A percentile compares a stretch with the other conserved stretches of the same genome.
Conservation (phyloP, 2,113 vertebrate species). For the Smithornis capensis region DNA sequence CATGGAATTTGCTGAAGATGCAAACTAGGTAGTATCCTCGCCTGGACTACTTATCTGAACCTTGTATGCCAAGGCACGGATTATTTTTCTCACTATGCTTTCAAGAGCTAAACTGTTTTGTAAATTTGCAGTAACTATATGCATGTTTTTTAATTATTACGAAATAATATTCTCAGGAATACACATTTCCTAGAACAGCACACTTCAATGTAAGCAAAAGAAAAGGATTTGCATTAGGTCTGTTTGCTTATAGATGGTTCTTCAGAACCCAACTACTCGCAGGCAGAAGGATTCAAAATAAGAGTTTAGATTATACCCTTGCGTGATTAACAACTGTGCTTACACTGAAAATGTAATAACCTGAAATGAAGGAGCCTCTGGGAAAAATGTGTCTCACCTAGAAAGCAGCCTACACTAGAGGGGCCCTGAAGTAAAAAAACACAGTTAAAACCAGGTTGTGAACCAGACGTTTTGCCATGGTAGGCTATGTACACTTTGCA, state of each 20-base stretch:
- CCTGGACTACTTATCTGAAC: neutral
- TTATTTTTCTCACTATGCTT: neutral
- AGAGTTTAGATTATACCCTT: neutral
- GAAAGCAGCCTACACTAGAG: neutral
- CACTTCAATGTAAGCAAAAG: neutral
- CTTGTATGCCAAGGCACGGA: neutral
- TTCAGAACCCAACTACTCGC: neutral
- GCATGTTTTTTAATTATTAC: neutral
- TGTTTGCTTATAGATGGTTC: neutral
- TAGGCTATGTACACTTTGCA: neutral
- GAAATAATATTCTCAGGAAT: neutral
- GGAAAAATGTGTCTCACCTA: neutral
- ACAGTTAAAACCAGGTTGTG: neutral
- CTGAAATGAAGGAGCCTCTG: neutral
- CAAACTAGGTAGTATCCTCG: neutral
- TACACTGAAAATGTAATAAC: neutral
- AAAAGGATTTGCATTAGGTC: neutral
- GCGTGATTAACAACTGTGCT: neutral
- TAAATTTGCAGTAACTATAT: neutral
- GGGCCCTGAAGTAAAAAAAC: neutral
- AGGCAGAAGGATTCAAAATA: neutral
- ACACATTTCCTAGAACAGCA: neutral
- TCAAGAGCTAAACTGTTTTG: neutral
- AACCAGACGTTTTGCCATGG: fast-evolving
- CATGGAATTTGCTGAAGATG: neutral